Conservation (phyloP, 2,888 invertebrate genomes). For the Schizaphis graminum region DNA sequence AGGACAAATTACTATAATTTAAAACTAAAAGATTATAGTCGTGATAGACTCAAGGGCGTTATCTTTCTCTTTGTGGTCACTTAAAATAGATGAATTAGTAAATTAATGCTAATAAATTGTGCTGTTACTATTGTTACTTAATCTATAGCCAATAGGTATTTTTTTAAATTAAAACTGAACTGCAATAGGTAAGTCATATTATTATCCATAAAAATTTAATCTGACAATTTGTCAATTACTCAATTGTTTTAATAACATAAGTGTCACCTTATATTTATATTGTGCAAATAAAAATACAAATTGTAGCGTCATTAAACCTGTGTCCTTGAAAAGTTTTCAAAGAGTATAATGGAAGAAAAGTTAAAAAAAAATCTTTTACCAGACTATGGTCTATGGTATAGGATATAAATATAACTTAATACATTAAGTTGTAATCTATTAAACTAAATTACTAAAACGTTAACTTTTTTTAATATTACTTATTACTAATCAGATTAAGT, state of each 20-base stretch:
- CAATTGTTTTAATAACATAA: neutral
- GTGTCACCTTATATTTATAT: neutral
- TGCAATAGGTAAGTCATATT: neutral
- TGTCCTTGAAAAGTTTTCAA: constrained; percentile 30
- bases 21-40: constrained; percentile 27
- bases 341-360: neutral
- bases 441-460: neutral
- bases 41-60: constrained; percentile 45
- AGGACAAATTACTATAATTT: constrained; percentile 46
- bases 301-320: neutral
- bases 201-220: neutral
- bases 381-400: neutral
- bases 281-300: neutral
- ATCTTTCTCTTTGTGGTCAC: constrained; percentile 56
- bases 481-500: neutral
- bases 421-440: neutral
- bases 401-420: constrained; percentile 5
- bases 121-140: neutral
- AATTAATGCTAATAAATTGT: neutral
- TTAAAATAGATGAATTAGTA: constrained; percentile 40
- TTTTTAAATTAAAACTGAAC: constrained; percentile 1
- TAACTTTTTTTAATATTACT: neutral
- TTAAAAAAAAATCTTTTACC: constrained; percentile 4
- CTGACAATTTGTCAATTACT: neutral
- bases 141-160: neutral